Conservation (phyloP, 2,113 vertebrate genomes). For the Paramisgurnus dabryanus region DNA sequence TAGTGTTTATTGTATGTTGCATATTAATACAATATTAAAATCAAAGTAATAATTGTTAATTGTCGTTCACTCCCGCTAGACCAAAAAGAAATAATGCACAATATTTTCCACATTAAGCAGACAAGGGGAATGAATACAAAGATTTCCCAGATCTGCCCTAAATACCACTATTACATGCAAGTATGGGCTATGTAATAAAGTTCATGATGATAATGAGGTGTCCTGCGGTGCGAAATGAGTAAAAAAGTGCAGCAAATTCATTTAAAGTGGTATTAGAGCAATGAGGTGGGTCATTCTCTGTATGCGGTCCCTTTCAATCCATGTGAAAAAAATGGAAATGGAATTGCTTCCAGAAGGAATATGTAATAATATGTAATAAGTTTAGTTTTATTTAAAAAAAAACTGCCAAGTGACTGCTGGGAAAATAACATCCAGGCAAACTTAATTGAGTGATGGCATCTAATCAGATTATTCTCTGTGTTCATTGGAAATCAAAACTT, state of each 20-base stretch:
- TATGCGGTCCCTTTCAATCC: neutral
- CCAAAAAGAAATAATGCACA: neutral
- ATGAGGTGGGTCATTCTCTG: neutral
- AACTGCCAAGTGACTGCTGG: no score
- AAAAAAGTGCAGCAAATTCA: neutral
- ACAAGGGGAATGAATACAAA: neutral
- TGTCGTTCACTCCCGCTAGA: neutral
- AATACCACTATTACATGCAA: neutral
- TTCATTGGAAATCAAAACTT: no score
- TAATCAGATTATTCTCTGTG: no score
- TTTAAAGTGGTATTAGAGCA: neutral
- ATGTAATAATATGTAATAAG: no score
- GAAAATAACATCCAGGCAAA: no score
- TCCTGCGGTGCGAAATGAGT: neutral
- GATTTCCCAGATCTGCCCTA: neutral
- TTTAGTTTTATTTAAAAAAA: no score
- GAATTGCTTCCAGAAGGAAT: no score
- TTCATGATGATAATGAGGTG: no score
- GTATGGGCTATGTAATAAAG: neutral
- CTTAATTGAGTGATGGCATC: no score
- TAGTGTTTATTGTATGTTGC: neutral
- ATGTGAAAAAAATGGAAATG: neutral
- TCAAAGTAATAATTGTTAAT: neutral
- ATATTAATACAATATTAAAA: neutral
- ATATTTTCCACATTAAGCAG: neutral